A percentile compares a stretch with the other conserved stretches of the same genome.
Conservation (phyloP, 2,113 vertebrate genomes). For the Syrmaticus mikado region DNA sequence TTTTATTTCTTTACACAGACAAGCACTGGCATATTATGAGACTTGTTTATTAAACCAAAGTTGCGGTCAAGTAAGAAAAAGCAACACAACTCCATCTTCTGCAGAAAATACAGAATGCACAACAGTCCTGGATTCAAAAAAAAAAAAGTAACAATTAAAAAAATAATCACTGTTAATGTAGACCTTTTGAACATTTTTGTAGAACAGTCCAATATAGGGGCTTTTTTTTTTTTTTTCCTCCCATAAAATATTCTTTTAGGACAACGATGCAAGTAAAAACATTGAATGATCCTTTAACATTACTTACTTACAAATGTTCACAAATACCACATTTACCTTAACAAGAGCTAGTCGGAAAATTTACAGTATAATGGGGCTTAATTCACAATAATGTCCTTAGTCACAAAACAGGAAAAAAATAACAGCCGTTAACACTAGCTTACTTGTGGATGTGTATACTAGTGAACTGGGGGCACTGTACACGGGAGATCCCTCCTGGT, state of each 20-base stretch:
- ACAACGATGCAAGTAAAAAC: conserved; percentile 10
- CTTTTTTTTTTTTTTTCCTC: background rate
- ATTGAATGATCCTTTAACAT: background rate
- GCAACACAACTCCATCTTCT: background rate
- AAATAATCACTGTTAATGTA: background rate
- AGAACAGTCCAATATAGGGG: background rate
- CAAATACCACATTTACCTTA: conserved; percentile 18
- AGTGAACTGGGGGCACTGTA: conserved; percentile 87
- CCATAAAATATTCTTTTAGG: background rate
- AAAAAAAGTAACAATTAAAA: background rate
- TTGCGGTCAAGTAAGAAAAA: background rate
- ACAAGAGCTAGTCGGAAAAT: background rate
- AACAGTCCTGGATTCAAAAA: conserved; percentile 24
- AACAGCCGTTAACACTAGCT: conserved; percentile 70
- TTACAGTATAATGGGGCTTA: conserved; percentile 45
- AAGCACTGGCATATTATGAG: background rate
- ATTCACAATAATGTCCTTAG: conserved; percentile 52
- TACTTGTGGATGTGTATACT: conserved; percentile 88
- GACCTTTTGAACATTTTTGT: background rate
- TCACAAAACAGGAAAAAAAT: conserved; percentile 73
- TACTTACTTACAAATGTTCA: conserved; percentile 11
- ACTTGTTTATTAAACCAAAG: background rate
- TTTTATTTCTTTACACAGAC: background rate
- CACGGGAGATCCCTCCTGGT: conserved; percentile 86
- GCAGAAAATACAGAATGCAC: background rate